phyloP scores from a whole-genome alignment of 1,140 invertebrate species.

The Lasioglossum baleicum region DNA sequence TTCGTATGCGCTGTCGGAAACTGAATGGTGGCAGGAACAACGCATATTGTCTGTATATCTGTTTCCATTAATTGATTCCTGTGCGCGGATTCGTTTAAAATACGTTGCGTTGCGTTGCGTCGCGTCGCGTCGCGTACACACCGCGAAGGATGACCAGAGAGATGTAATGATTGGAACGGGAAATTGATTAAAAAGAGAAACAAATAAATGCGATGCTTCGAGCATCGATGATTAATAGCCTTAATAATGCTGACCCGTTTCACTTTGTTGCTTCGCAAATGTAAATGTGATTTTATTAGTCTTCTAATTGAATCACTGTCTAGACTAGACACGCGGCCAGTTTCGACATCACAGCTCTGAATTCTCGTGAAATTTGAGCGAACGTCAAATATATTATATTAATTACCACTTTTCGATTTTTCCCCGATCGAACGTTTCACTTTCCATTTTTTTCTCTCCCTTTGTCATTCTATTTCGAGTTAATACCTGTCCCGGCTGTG shows the following conservation, averaged over 20 bases:
- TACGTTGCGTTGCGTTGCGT: background rate
- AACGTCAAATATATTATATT: background rate
- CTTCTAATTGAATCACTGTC: too few relatives aligned
- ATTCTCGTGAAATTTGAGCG: background rate
- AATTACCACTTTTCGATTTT: background rate
- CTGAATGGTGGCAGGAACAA: background rate
- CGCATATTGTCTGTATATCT: background rate
- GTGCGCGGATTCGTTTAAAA: background rate
- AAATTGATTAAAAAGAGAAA: too few relatives aligned
- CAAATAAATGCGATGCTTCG: too few relatives aligned
- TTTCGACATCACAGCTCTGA: too few relatives aligned
- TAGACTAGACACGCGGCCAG: too few relatives aligned
- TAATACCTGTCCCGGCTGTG: background rate
- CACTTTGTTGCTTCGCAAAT: too few relatives aligned
- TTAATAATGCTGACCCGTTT: too few relatives aligned
- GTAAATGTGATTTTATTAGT: too few relatives aligned
- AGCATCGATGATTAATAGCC: too few relatives aligned
- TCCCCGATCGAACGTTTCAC: background rate
- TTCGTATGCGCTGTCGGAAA: background rate
- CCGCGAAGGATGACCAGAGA: background rate
- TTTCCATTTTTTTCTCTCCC: background rate
- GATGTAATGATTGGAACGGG: too few relatives aligned
- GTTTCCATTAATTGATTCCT: constrained; percentile 13
- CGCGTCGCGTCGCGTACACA: too few relatives aligned
- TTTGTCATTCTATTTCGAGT: background rate